Evolutionary conservation across 1,140 invertebrate genomes (phyloP), one percentile per base, ranked within the genome.

Genomic region (Nasonia giraulti): DNA sequence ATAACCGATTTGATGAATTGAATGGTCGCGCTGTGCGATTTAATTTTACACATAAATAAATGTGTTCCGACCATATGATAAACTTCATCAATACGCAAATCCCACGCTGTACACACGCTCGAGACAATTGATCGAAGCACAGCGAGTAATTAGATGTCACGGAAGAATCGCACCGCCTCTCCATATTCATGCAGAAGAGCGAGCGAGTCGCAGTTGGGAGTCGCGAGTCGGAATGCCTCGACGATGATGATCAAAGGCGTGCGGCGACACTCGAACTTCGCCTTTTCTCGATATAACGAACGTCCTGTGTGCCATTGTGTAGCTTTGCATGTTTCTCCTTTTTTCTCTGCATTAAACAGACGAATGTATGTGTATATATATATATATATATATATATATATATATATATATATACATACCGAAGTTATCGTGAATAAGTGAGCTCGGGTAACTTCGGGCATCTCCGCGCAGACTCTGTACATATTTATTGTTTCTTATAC

Each of bases 191-290:
- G 86, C 27, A 71, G 23, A 33, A 71, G 68, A 91, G 89, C 87
- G 88, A 86, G 85, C 87, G 73, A 76, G 37, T 76, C 55, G 86
- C 69, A 23, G 87, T 88, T 87, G 86, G 83, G 87, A 79, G 27
- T 37, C 33, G 33, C 33, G 55, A 69, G 62, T 83, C 27, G 87
- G 85, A 86, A 85, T 75, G 86, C 47, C 47, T 81, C 87, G 87
- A 87, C 89, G 87, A 90, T 69, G 87, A 90, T 91, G 90, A 91
- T 91, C 90, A 91, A 91, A 91, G 90, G 87, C 88, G 82, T 78
- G 88, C 80, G 86, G 88, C 86, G 88, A 87, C 87, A 89, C 88
- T 90, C 87, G 88, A 90, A 90, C 90, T 91, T 87, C 87, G 90
- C 90, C 90, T 91, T 90, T 84, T 91, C 47, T 66, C 87, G 87